Base-by-base conservation (phyloP, 2,113 vertebrate species). In the Sturnira hondurensis region DNA sequence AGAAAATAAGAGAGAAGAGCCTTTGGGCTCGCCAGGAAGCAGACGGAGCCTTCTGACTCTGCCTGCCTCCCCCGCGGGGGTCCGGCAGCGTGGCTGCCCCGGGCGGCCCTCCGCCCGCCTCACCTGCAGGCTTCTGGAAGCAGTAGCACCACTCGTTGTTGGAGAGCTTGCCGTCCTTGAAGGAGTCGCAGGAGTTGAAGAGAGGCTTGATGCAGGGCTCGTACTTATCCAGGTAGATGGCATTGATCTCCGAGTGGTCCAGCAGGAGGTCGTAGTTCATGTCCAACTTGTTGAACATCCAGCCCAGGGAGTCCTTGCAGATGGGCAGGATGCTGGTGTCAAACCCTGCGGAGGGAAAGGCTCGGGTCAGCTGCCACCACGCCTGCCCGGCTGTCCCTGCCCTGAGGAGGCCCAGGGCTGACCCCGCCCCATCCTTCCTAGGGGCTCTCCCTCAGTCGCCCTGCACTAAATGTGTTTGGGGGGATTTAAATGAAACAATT, bases 211-310 rank as follows among this genome's bases (percentile, higher is more conserved):
- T 99, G 54, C 99, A 99, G 0, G 98, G 99, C 98, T 99, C 99
- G 0, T 99, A 99, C 97, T 99, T 99, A 93, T 99, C 99, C 98
- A 99, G 98, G 92, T 99, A 99, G 97, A 99, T 99, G 97, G 99
- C 99, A 20, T 99, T 99, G 98, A 99, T 99, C 98, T 99, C 99
- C 0, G 99, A 99, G 88, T 99, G 99, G 97, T 99, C 99, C 87
- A 99, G 98, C 96, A 99, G 98, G 77, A 99, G 99, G 98, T 99
- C 99, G 3, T 99, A 99, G 98, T 99, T 99, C 99, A 99, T 99
- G 98, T 99, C 99, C 74, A 99, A 97, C 89, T 99, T 99, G 98
- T 99, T 99, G 98, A 99, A 99, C 99, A 99, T 99, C 99, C 99
- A 99, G 93, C 99, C 99, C 92, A 99, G 98, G 17, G 99, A 99